Conservation (phyloP, 2,888 invertebrate genomes). For the Synanthedon tipuliformis region DNA sequence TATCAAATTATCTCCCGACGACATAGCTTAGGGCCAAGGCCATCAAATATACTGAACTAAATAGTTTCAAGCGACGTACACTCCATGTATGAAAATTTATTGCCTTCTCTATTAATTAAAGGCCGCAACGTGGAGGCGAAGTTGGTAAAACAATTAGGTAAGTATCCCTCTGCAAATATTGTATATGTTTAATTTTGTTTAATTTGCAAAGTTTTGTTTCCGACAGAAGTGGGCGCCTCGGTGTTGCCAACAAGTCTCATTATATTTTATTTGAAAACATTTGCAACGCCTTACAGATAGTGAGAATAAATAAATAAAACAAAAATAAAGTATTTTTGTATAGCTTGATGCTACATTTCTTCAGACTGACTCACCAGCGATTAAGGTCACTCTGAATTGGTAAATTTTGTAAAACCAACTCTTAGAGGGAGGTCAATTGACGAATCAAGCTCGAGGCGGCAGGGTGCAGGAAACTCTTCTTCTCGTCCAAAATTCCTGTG, state of each 20-base stretch:
- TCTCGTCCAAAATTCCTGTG: no score
- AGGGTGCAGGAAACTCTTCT: no score
- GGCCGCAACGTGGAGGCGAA: conserved; percentile 26
- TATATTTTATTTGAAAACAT: background rate
- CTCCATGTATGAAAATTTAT: conserved; percentile 39
- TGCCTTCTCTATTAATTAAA: conserved; percentile 41
- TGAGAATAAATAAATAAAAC: no score
- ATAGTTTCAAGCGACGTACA: conserved; percentile 25
- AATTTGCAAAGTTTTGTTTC: conserved; percentile 14
- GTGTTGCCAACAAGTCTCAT: background rate
- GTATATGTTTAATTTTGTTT: conserved; percentile 15
- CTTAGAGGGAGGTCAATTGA: no score
- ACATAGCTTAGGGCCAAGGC: conserved; percentile 17
- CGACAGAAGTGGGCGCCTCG: conserved; percentile 1
- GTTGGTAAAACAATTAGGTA: conserved; percentile 35
- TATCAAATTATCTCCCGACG: conserved; percentile 34
- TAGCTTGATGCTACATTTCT: no score
- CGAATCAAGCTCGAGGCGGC: no score
- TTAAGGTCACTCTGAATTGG: no score
- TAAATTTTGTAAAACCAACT: no score
- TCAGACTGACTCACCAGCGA: no score
- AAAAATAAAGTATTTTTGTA: no score
- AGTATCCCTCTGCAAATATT: conserved; percentile 24
- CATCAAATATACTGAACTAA: conserved; percentile 24
- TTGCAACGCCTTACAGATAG: background rate